Evolutionary conservation across 2,797 vertebrate genomes (phyloP), one percentile per base, ranked within the genome.

Genomic region (Limnodromus scolopaceus): DNA sequence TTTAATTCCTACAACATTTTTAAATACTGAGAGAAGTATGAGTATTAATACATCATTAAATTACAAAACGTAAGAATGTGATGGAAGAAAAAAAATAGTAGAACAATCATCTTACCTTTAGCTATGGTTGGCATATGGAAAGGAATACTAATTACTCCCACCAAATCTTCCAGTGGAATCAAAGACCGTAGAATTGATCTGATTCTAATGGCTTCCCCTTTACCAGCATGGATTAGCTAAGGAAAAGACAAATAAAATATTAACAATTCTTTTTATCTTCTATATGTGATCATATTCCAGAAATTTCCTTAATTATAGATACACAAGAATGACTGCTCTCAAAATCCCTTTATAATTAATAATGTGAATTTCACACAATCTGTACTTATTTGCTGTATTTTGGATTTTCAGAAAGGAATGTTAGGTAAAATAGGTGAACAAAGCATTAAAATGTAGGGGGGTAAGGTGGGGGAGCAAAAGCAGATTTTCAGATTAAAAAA

Each of bases 141-240:
- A 18, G 99, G 98, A 75, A 99, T 99, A 96, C 99, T 99, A 97
- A 99, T 99, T 68, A 99, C 99, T 18, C 99, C 99, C 91, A 99
- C 99, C 93, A 99, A 98, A 95, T 99, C 99, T 96, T 99, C 99
- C 15, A 99, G 96, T 4, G 99, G 99, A 96, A 99, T 99, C 34
- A 99, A 98, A 71, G 99, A 99, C 81, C 99, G 98, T 53, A 99
- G 96, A 97, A 99, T 99, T 68, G 99, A 99, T 94, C 99, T 98
- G 95, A 99, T 99, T 66, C 99, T 98, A 95, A 99, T 99, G 19
- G 99, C 99, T 96, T 99, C 99, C 8, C 99, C 99, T 98, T 99
- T 99, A 30, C 99, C 99, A 43, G 99, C 99, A 86, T 99, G 98
- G 91, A 99, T 99, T 96, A 99, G 92, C 99, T 99, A 94, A 43